These are phyloP conservation scores for Dolomedes plantarius DNA, from an alignment of 2,888 invertebrate genomes.

Conservation along the genomic window DNA sequence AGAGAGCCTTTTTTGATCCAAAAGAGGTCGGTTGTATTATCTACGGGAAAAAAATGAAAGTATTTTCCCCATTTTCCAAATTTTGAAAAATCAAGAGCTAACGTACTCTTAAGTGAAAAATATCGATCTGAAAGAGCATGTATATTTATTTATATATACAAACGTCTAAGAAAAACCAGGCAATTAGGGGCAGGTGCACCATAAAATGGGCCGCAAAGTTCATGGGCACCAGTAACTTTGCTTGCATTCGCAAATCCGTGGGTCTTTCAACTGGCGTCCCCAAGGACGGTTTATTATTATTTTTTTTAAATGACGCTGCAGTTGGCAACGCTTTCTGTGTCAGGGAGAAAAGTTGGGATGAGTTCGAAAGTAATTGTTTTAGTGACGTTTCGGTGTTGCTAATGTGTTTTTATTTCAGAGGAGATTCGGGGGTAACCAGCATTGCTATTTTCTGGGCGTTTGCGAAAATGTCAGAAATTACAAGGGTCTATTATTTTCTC, in stretches of 20 bases:
- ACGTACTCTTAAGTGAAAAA: too few relatives aligned
- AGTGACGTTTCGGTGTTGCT: not conserved
- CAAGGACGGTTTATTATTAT: not conserved
- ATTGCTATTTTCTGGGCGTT: not conserved
- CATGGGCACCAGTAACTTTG: not conserved
- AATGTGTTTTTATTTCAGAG: not conserved
- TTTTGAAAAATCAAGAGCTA: too few relatives aligned
- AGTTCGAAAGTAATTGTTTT: not conserved
- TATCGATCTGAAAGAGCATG: too few relatives aligned
- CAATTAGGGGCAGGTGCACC: constrained; percentile 12
- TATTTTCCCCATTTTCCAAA: too few relatives aligned
- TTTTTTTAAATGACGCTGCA: not conserved
- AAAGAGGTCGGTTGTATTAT: too few relatives aligned
- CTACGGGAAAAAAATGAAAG: too few relatives aligned
- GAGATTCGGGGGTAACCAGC: not conserved
- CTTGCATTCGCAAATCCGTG: not conserved
- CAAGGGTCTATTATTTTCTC: too few relatives aligned
- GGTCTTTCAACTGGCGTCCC: not conserved
- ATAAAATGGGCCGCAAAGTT: not conserved
- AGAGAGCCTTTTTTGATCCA: too few relatives aligned
- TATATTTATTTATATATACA: not conserved
- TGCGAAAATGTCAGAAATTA: not conserved
- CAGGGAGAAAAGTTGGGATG: not conserved
- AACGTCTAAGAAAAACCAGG: not conserved
- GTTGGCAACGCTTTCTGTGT: constrained; percentile 4